Conservation (phyloP, 1,140 invertebrate species). For the Colletes latitarsis region DNA sequence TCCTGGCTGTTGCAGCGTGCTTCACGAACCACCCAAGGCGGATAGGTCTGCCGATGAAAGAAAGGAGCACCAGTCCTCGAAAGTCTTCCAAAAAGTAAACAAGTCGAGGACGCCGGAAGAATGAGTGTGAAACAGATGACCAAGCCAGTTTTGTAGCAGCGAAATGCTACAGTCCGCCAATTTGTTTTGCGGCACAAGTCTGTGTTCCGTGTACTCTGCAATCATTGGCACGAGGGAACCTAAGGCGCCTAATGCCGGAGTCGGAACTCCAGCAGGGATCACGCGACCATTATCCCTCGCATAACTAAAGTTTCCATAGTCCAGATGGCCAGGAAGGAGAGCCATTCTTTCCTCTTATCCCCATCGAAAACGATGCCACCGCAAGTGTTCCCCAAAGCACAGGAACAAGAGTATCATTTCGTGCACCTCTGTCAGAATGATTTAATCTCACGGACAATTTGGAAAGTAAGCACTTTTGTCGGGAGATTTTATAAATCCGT, state of each 20-base stretch:
- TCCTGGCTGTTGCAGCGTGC: background rate
- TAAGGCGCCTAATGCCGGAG: slow-evolving; percentile 33
- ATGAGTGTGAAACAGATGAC: slow-evolving; percentile 11
- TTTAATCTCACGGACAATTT: too few relatives aligned
- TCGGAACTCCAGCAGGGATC: slow-evolving; percentile 37
- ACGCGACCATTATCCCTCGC: slow-evolving; percentile 62
- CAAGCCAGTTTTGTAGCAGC: slow-evolving; percentile 1
- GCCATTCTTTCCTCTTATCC: slow-evolving; percentile 7
- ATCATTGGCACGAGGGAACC: slow-evolving; percentile 64
- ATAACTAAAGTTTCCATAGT: slow-evolving; percentile 47
- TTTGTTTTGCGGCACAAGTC: slow-evolving; percentile 32
- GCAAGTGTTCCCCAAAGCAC: background rate
- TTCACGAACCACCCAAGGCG: background rate
- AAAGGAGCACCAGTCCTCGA: slow-evolving; percentile 21
- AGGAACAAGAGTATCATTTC: background rate
- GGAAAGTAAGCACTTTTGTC: too few relatives aligned
- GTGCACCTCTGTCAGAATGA: too few relatives aligned
- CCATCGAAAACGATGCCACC: background rate
- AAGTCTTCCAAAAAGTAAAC: slow-evolving; percentile 20
- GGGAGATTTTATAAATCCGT: too few relatives aligned
- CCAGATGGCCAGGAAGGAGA: slow-evolving; percentile 58
- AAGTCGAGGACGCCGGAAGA: background rate
- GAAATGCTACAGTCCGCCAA: background rate
- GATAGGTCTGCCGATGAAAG: background rate
- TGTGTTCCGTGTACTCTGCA: slow-evolving; percentile 36